Base-by-base conservation (phyloP, 2,113 vertebrate genomes). In the Brachyhypopomus gauderio region DNA sequence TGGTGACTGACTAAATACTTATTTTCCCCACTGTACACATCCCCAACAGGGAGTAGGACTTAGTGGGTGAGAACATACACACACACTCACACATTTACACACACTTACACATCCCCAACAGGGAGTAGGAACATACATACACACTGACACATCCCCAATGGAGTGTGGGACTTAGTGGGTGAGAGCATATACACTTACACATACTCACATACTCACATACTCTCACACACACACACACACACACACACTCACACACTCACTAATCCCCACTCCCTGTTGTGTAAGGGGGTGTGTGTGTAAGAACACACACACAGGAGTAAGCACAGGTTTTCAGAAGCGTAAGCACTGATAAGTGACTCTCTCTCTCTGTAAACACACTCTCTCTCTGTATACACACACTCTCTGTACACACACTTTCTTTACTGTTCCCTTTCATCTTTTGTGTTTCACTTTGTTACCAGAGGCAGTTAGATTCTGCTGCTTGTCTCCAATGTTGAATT, bases 11-110 rank as follows among this genome's bases (percentile, higher is more conserved):
- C n/a, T n/a, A n/a, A n/a, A n/a, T n/a, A n/a, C n/a, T n/a, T n/a
- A n/a, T n/a, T n/a, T n/a, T n/a, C n/a, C n/a, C n/a, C n/a, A n/a
- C n/a, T n/a, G n/a, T n/a, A n/a, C n/a, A 97, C 88, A 96, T 96
- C 75, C 95, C 95, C 58, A 97, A 97, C 12, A 95, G 96, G 74
- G 96, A 97, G 88, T 97, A 95, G 96, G 96, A 97, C 86, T 93
- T 97, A 73, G 94, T 97, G n/a, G 96, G 96, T 97, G 92, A 94
- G 90, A 85, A n/a, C 45, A n/a, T 20, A 3, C 3, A 4, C 5
- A 60, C 14, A 16, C 22, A 64, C 73, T 74, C 4, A 12, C n/a
- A 48, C 3, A 48, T n/a, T n/a, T n/a, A n/a, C 45, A 48, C 45
- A 11, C 45, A 52, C 79, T 22, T 25, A 36, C 62, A 52, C 27